A percentile compares a stretch with the other conserved stretches of the same genome.
phyloP scores from a whole-genome alignment of 1,140 invertebrate genomes.

The Acromyrmex echinatior region DNA sequence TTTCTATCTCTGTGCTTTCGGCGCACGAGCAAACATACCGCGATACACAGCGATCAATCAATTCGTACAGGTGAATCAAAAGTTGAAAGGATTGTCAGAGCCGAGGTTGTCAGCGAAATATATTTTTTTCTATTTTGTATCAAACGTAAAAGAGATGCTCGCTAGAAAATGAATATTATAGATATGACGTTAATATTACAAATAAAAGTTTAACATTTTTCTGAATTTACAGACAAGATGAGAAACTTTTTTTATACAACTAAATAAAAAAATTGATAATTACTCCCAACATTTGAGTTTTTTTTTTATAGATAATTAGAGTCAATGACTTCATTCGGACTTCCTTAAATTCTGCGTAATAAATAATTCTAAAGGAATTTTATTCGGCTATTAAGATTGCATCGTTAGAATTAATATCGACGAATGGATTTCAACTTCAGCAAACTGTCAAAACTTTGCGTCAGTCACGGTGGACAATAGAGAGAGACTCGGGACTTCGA shows the following conservation, averaged over 20 bases:
- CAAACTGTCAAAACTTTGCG: constrained; percentile 28
- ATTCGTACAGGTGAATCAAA: constrained; percentile 44
- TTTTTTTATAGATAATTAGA: neutral
- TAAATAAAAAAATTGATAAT: constrained; percentile 10
- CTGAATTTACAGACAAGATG: neutral
- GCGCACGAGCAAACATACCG: constrained; percentile 12
- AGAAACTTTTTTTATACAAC: neutral
- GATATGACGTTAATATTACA: neutral
- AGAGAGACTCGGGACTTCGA: neutral
- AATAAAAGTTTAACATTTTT: neutral
- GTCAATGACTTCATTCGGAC: neutral
- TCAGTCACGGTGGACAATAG: constrained; percentile 24
- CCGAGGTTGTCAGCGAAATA: constrained; percentile 14
- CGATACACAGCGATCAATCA: constrained; percentile 48
- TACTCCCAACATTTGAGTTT: neutral
- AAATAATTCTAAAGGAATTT: neutral
- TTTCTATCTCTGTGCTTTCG: constrained; percentile 23
- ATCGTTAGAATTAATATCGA: neutral
- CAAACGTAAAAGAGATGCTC: neutral
- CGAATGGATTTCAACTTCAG: constrained; percentile 5
- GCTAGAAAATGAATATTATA: neutral
- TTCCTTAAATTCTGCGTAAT: neutral
- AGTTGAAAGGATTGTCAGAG: constrained; percentile 37
- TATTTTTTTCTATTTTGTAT: neutral
- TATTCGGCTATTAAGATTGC: neutral